Percentiles rank a stretch among this genome's conserved stretches.
phyloP scores from a whole-genome alignment of 2,113 vertebrate species.

The Nothocercus julius region DNA sequence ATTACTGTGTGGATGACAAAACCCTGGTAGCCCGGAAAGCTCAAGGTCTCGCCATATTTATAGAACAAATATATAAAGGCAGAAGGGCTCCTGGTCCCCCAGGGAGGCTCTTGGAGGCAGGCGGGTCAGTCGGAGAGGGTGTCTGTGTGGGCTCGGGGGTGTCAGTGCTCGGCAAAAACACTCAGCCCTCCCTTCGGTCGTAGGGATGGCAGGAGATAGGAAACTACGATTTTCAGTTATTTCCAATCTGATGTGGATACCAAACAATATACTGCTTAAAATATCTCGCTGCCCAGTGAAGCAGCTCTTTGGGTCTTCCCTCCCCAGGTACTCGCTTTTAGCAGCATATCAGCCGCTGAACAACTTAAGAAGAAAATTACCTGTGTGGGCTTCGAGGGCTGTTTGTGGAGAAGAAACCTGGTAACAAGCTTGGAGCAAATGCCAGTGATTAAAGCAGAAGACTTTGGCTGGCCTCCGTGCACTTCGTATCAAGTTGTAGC shows the following conservation, averaged over 20 bases:
- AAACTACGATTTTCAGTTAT: background rate
- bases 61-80: background rate
- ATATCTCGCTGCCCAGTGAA: background rate
- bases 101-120: accelerated
- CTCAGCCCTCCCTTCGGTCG: background rate
- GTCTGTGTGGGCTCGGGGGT: background rate
- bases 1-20: background rate
- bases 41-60: background rate
- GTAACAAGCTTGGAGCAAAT: accelerated
- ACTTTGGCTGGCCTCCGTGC: background rate
- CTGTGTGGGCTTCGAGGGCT: background rate
- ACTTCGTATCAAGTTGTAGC: background rate
- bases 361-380: background rate
- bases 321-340: background rate
- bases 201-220: background rate
- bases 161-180: background rate
- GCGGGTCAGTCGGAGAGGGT: no score
- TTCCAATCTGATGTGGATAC: background rate
- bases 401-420: background rate
- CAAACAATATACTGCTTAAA: background rate
- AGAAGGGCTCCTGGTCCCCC: background rate
- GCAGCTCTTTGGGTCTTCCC: background rate
- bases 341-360: background rate
- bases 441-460: background rate
- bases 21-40: background rate